Evolutionary conservation across 1,140 invertebrate genomes (phyloP).

Genomic region (Achatina immaculata): DNA sequence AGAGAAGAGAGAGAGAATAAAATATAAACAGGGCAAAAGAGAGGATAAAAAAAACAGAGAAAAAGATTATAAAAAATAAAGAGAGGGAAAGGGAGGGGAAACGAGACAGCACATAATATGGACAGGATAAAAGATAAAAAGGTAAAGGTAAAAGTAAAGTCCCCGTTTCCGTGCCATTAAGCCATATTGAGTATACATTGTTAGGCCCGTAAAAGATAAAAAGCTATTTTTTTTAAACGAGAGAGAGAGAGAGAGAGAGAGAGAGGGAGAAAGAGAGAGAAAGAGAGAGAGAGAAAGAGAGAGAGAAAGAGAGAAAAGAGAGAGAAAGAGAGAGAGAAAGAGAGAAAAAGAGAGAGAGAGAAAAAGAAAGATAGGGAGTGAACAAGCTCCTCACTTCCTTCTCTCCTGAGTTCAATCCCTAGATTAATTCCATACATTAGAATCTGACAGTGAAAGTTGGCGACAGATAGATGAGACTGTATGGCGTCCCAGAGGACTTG

Average conservation of each 20-base stretch:
- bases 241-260: conserved; percentile 31
- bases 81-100: neutral
- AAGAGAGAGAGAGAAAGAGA: conserved; percentile 21
- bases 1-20: conserved; percentile 14
- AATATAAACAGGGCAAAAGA: neutral
- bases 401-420: no score
- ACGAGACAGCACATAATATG: neutral
- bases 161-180: no score
- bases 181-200: no score
- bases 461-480: no score
- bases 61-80: neutral
- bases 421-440: no score
- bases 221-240: no score
- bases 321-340: neutral
- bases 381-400: no score
- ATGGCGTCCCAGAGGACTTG: no score
- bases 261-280: conserved; percentile 31
- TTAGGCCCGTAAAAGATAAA: no score
- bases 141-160: no score
- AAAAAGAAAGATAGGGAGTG: neutral
- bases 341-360: neutral
- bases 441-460: no score
- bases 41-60: neutral
- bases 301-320: neutral
- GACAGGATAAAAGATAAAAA: neutral